Percentiles rank a stretch among this genome's conserved stretches.
Conservation (phyloP, 2,888 invertebrate genomes). For the Blastobasis adustella region DNA sequence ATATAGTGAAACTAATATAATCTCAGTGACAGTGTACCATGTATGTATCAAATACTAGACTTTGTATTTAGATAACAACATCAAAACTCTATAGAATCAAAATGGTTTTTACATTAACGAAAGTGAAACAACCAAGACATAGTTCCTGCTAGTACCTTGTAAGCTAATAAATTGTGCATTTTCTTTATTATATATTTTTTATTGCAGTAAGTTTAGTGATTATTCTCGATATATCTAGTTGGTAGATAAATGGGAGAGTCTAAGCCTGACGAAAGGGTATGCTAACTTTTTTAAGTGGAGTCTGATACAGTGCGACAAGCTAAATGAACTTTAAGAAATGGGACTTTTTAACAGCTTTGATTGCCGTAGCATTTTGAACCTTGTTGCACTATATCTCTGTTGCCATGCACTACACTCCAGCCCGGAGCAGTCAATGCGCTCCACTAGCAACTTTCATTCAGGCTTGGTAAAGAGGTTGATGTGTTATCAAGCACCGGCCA, state of each 20-base stretch:
- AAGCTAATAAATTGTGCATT: conserved; percentile 70
- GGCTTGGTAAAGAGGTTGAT: conserved; percentile 49
- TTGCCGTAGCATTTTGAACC: background rate
- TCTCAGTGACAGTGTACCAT: conserved; percentile 47
- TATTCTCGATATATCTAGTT: conserved; percentile 53
- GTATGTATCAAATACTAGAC: conserved; percentile 48
- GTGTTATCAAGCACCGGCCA: conserved; percentile 66
- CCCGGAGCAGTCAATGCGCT: no score
- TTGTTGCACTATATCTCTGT: no score
- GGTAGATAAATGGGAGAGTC: conserved; percentile 18
- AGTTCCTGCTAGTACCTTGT: conserved; percentile 75
- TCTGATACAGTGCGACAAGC: background rate
- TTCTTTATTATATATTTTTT: conserved; percentile 62
- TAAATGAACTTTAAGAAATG: background rate
- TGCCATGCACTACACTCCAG: no score
- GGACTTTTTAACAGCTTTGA: conserved; percentile 1
- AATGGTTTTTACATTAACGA: conserved; percentile 32
- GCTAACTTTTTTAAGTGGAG: background rate
- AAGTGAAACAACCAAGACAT: conserved; percentile 59
- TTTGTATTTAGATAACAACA: conserved; percentile 68
- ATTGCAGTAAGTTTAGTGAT: conserved; percentile 62
- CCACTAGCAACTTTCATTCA: conserved; percentile 27
- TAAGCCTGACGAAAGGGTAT: conserved; percentile 29
- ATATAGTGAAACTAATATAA: conserved; percentile 35
- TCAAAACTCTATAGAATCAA: conserved; percentile 51